Base-by-base conservation (phyloP, 2,113 vertebrate genomes). In the Bubo bubo region DNA sequence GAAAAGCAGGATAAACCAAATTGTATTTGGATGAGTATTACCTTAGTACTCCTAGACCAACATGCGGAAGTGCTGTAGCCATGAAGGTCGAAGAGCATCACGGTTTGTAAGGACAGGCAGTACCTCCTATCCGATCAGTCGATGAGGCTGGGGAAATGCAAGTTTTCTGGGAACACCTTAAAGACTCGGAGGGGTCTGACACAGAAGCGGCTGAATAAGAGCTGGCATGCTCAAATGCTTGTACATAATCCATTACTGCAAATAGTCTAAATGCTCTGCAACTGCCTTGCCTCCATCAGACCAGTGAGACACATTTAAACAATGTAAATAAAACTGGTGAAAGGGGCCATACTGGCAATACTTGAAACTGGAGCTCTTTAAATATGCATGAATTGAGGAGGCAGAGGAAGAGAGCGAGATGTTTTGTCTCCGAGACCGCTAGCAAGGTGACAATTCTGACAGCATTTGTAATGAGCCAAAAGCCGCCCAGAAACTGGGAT, bases 311-410 rank as follows among this genome's bases (percentile, higher is more conserved):
- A 11, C 47, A 5, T 8, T 13, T 11, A 13, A 79, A 41, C 34
- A 8, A 10, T 34, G 19, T 2, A n/a, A 47, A 19, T 64, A 45
- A 13, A 74, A 59, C 86, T 71, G 84, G 86, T 67, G 28, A 12
- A 37, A 26, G 55, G 55, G 68, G 59, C 64, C 22, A 2, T 2
- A 3, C 60, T 28, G 77, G 66, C 43, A 45, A 14, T 62, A 50
- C 90, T 93, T 93, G 92, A 85, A 83, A 34, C 28, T 15, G n/a
- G 11, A 45, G 27, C 39, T 86, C 68, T 30, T 41, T 12, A 37
- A 56, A 47, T 22, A 20, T 8, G 23, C 0, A 1, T 6, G 4
- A 32, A 6, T 3, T 13, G 47, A 62, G 75, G 67, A n/a, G 8
- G 43, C 52, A 52, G 72, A 53, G 27, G 74, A 37, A 59, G 21